Conservation (phyloP, 2,113 vertebrate genomes). For the Thunnus thynnus region DNA sequence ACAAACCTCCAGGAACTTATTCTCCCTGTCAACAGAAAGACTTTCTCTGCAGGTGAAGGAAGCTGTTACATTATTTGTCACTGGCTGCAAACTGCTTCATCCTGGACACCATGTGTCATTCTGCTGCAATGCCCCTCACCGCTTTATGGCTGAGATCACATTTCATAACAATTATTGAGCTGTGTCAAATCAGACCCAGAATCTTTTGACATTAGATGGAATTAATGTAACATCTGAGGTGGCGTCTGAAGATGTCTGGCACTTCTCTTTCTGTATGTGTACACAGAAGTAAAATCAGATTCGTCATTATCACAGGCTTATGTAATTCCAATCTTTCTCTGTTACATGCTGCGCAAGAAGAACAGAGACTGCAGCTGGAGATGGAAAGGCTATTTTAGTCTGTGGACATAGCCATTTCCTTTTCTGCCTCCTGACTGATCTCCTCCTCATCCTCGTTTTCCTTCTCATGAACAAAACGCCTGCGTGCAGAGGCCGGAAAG, state of each 20-base stretch:
- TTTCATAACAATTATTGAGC: not conserved
- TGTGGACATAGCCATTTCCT: constrained; percentile 44
- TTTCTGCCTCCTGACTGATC: constrained; percentile 55
- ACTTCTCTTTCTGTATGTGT: not conserved
- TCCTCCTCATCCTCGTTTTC: constrained; percentile 45
- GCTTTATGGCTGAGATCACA: constrained; percentile 2
- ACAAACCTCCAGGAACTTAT: constrained; percentile 26
- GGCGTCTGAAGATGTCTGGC: not conserved
- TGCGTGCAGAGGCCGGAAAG: not conserved
- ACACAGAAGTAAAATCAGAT: not conserved
- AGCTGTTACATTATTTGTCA: constrained; percentile 44
- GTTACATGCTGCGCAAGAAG: constrained; percentile 34
- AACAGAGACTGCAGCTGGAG: constrained; percentile 44
- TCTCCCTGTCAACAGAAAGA: constrained; percentile 38
- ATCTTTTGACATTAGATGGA: not conserved
- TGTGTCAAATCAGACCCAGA: not conserved
- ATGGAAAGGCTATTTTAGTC: constrained; percentile 64
- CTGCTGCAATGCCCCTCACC: not conserved
- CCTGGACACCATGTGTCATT: constrained; percentile 16
- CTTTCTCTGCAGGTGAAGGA: constrained; percentile 6
- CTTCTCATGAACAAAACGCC: constrained; percentile 18
- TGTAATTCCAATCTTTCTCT: constrained; percentile 39
- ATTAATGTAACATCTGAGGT: not conserved
- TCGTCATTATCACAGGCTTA: constrained; percentile 10
- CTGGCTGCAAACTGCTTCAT: not conserved